Conservation (phyloP, 2,797 vertebrate genomes). For the Lutjanus argentimaculatus region DNA sequence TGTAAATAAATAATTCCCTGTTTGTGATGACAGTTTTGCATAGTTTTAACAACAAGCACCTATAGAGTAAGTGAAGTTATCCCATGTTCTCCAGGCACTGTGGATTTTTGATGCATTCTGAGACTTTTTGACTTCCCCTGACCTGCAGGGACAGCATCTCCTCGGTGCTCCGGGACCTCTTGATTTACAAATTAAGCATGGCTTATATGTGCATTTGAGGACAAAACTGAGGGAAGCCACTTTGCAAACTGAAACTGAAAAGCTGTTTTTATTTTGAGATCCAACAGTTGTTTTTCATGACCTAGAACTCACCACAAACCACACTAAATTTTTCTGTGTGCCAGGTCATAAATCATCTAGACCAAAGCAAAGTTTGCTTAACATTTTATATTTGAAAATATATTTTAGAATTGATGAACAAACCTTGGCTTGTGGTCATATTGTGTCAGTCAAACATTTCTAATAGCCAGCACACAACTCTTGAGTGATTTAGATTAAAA, state of each 20-base stretch:
- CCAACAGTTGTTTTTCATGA: neutral
- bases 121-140: too few relatives aligned
- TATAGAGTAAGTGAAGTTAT: too few relatives aligned
- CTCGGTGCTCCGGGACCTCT: too few relatives aligned
- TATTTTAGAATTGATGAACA: neutral
- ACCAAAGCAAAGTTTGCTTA: neutral
- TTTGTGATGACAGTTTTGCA: too few relatives aligned
- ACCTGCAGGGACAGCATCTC: too few relatives aligned
- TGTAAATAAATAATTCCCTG: too few relatives aligned
- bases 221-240: neutral
- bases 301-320: constrained; percentile 2
- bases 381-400: neutral
- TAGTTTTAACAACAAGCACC: too few relatives aligned
- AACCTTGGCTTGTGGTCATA: neutral
- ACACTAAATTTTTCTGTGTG: neutral
- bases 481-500: neutral
- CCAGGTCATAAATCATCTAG: neutral
- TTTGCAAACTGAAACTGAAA: neutral
- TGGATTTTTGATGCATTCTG: too few relatives aligned
- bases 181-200: too few relatives aligned
- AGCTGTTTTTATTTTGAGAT: neutral
- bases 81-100: too few relatives aligned
- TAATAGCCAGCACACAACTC: too few relatives aligned
- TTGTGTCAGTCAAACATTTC: neutral
- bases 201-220: neutral